Percentiles rank a stretch among this genome's conserved stretches.
Evolutionary conservation across 2,888 invertebrate genomes (phyloP).

Genomic region (Mycalesis mineus): DNA sequence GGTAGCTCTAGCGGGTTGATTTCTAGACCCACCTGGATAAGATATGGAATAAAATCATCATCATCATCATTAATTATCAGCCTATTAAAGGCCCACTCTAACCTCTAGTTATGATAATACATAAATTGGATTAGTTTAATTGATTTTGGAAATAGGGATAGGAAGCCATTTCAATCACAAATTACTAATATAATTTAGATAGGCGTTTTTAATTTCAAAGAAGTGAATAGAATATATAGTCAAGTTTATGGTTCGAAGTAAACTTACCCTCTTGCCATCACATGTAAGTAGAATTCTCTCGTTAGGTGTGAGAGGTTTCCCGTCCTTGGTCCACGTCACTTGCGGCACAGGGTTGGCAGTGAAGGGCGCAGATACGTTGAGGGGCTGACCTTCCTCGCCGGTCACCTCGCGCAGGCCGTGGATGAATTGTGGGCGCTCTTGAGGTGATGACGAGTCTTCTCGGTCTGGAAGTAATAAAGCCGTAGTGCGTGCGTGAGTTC

Average conservation of each 20-base stretch:
- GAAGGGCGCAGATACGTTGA: slow-evolving; percentile 83
- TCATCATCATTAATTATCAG: too few species aligned
- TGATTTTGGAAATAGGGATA: too few species aligned
- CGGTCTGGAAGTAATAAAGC: slow-evolving; percentile 49
- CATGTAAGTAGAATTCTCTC: slow-evolving; percentile 86
- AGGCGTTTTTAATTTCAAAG: too few species aligned
- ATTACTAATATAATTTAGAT: too few species aligned
- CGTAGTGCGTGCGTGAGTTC: too few species aligned
- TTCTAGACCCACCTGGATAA: slow-evolving; percentile 81
- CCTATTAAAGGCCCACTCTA: too few species aligned
- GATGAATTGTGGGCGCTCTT: slow-evolving; percentile 86
- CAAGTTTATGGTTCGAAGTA: background rate
- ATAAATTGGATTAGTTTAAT: too few species aligned
- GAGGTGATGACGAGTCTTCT: slow-evolving; percentile 81
- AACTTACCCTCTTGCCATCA: slow-evolving; percentile 86
- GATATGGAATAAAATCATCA: too few species aligned
- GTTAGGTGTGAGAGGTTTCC: slow-evolving; percentile 79
- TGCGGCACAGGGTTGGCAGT: slow-evolving; percentile 90
- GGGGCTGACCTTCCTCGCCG: slow-evolving; percentile 89
- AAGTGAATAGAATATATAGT: too few species aligned
- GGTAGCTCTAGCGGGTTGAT: slow-evolving; percentile 83
- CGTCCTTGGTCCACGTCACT: slow-evolving; percentile 89
- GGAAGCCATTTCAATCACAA: too few species aligned
- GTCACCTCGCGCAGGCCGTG: slow-evolving; percentile 85
- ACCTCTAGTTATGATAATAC: too few species aligned